Conservation (phyloP, 1,140 invertebrate genomes). For the Caenorhabditis tropicalis region DNA sequence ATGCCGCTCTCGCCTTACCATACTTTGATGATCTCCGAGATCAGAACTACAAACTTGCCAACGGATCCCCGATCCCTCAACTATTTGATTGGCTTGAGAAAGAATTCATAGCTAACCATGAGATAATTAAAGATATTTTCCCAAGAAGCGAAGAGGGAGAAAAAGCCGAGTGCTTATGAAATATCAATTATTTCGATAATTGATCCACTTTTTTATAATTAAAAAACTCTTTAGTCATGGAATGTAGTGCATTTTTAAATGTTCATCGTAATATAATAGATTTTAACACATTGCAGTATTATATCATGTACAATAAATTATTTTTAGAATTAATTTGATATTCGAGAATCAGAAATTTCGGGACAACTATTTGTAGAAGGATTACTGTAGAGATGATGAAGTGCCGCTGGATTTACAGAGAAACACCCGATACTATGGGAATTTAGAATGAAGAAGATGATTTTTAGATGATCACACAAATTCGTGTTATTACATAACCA, state of each 20-base stretch:
- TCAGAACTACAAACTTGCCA: constrained; percentile 14
- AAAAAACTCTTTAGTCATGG: background rate
- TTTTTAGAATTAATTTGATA: no score
- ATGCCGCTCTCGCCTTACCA: constrained; percentile 1
- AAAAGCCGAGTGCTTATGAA: constrained; percentile 1
- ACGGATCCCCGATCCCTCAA: constrained; percentile 20
- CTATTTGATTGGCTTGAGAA: constrained; percentile 50
- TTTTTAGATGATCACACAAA: background rate
- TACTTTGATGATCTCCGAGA: constrained; percentile 45
- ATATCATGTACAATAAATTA: background rate
- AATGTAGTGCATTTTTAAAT: background rate
- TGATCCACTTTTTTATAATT: background rate
- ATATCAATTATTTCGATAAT: background rate
- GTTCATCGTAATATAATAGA: background rate
- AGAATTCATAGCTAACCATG: constrained; percentile 29
- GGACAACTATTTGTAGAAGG: no score
- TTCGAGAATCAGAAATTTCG: background rate
- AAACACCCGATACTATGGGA: background rate
- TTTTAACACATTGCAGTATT: background rate
- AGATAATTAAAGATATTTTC: constrained; percentile 36
- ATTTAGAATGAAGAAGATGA: background rate
- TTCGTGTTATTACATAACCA: background rate
- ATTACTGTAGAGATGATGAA: background rate
- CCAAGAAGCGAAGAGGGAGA: background rate
- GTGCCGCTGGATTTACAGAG: background rate